Conservation (phyloP, 2,113 vertebrate genomes). For the Dipodomys ordii region DNA sequence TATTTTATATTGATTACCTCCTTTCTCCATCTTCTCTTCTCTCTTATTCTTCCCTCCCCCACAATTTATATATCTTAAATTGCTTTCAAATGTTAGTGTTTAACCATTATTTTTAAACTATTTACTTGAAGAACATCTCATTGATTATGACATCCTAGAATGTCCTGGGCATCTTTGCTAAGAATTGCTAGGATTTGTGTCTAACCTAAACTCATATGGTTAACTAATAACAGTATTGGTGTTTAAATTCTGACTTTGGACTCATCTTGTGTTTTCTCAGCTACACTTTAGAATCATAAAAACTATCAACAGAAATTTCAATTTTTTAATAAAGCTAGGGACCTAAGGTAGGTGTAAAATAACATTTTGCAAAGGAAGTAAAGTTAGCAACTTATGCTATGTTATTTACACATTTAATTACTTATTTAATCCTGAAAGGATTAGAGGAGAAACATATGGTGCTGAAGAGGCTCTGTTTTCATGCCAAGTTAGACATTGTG, state of each 20-base stretch:
- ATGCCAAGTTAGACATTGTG: constrained; percentile 27
- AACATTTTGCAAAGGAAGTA: constrained; percentile 52
- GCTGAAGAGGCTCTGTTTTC: background rate
- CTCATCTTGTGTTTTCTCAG: constrained; percentile 61
- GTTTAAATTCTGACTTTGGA: constrained; percentile 66
- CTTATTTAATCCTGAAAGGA: constrained; percentile 28
- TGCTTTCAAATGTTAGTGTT: constrained; percentile 51
- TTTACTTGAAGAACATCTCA: constrained; percentile 38
- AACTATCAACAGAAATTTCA: constrained; percentile 52
- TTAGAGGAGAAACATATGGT: background rate
- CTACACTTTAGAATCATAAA: constrained; percentile 46
- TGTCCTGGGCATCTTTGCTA: constrained; percentile 48
- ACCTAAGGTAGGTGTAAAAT: background rate
- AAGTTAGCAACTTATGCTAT: constrained; percentile 33
- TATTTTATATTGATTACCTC: no score
- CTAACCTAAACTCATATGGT: constrained; percentile 59
- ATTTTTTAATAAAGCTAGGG: constrained; percentile 6
- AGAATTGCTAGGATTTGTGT: constrained; percentile 63
- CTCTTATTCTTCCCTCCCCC: background rate
- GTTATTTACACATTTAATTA: constrained; percentile 53
- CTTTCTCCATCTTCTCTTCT: background rate
- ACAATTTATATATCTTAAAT: constrained; percentile 64
- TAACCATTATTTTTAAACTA: constrained; percentile 15
- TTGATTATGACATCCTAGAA: constrained; percentile 45
- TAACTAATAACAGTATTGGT: constrained; percentile 72